Percentiles rank a stretch among this genome's conserved stretches.
These are phyloP conservation scores for Pocillopora verrucosa DNA, from an alignment of 64 coral and sea anemone species.

Conservation along the genomic window DNA sequence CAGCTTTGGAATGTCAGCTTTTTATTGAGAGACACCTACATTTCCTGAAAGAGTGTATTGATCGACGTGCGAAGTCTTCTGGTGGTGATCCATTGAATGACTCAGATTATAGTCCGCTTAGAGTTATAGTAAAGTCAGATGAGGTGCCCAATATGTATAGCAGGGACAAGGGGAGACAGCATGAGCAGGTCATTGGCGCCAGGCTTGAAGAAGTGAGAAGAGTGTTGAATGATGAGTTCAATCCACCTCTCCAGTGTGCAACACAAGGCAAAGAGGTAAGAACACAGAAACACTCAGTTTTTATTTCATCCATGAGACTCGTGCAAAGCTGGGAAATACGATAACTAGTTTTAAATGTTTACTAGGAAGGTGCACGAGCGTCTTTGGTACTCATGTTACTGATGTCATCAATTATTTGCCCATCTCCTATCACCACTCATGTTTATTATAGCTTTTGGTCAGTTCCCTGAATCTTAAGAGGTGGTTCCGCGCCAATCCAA, in stretches of 20 bases:
- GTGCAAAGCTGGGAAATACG: too few species aligned
- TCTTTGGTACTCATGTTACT: too few species aligned
- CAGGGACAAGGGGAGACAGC: background rate
- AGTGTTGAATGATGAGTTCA: slow-evolving; percentile 55
- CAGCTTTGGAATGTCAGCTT: slow-evolving; percentile 43
- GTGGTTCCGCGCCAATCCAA: slow-evolving; percentile 55
- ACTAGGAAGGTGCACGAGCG: too few species aligned
- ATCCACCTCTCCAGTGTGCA: slow-evolving; percentile 45
- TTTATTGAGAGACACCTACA: slow-evolving; percentile 56
- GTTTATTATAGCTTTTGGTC: slow-evolving; percentile 25
- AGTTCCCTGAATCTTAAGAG: slow-evolving; percentile 47
- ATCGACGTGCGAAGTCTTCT: background rate
- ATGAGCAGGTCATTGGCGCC: slow-evolving; percentile 10
- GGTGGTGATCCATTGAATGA: slow-evolving; percentile 37
- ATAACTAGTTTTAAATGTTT: too few species aligned
- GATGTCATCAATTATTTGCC: too few species aligned
- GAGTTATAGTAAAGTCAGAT: slow-evolving; percentile 20
- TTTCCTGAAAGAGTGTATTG: slow-evolving; percentile 21
- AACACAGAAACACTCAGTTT: background rate
- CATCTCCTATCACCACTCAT: background rate
- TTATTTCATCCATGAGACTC: too few species aligned
- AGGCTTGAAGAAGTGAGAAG: slow-evolving; percentile 37
- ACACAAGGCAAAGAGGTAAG: slow-evolving; percentile 48
- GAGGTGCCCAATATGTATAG: background rate
- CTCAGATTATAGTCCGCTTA: slow-evolving; percentile 8